A percentile compares a stretch with the other conserved stretches of the same genome.
Conservation (phyloP, 1,140 invertebrate species). For the Apis florea region DNA sequence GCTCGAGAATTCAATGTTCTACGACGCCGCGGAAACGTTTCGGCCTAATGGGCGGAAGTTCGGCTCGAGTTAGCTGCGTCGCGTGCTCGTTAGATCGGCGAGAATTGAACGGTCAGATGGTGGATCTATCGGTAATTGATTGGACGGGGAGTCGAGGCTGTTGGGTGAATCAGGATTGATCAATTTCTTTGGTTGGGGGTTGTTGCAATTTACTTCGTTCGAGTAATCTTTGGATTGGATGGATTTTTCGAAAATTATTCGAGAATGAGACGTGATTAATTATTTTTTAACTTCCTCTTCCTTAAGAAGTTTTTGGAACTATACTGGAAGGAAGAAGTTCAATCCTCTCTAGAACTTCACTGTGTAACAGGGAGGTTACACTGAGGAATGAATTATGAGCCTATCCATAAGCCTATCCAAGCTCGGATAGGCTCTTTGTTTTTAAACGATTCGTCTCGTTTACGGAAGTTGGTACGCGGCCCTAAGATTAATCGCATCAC, state of each 20-base stretch:
- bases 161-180: neutral
- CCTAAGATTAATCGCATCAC: constrained; percentile 37
- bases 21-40: constrained; percentile 32
- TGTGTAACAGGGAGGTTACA: no score
- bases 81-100: constrained; percentile 29
- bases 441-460: neutral
- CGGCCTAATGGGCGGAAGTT: constrained; percentile 35
- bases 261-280: no score
- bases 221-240: neutral
- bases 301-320: no score
- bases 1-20: constrained; percentile 30
- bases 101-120: constrained; percentile 16
- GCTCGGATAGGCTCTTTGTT: neutral
- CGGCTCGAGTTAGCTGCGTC: constrained; percentile 27
- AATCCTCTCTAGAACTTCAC: no score
- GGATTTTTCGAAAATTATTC: neutral
- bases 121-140: neutral
- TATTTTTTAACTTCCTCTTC: no score
- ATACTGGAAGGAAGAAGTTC: no score
- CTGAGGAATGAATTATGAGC: neutral
- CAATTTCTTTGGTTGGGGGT: neutral
- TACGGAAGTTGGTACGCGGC: neutral
- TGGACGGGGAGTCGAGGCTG: neutral
- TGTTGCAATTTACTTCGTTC: neutral
- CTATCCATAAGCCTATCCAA: no score